Base-by-base conservation (phyloP, 2,113 vertebrate species). In the Psilopogon haemacephalus region DNA sequence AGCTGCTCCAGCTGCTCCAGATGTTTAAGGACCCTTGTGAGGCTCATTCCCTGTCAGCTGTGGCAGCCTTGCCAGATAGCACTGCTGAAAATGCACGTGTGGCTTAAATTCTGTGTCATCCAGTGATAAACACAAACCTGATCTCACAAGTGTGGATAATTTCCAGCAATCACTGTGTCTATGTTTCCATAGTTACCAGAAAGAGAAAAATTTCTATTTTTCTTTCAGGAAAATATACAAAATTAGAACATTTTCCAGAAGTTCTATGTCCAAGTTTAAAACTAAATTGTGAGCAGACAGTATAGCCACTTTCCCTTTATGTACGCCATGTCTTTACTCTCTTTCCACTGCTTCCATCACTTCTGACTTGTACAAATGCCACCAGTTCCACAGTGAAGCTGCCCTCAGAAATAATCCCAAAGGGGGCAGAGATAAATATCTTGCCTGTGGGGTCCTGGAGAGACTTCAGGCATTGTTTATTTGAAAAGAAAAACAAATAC, bases 121-220 rank as follows among this genome's bases (percentile, higher is more conserved):
- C 35, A 46, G 20, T 7, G 2, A 55, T 50, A 84, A 46, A 46
- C 32, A 50, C 54, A 80, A 70, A n/a, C 50, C 35, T 62, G 37
- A 81, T 90, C 42, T 56, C 42, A 59, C 78, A 88, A 84, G 78
- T 60, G 83, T 27, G 32, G 48, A 75, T 84, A 52, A 72, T 87
- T 95, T 89, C 83, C 78, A 84, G 74, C 62, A 77, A 62, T 70
- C 62, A 40, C 73, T 96, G 70, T 95, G 96, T 88, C 58, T 83
- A 5, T 60, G 78, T 96, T 95, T 88, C 90, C 86, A 93, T 93
- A 70, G 93, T 76, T 86, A 96, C 88, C 54, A 28, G 37, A 87
- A 59, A 68, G 24, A 64, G 33, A 72, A 84, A 56, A 60, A 37
- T 1, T 19, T 87, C 88, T 83, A 55, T 48, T 93, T 93, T 86